These are phyloP conservation scores for Tethea ocularis DNA, from an alignment of 2,888 invertebrate genomes.

Conservation along the genomic window DNA sequence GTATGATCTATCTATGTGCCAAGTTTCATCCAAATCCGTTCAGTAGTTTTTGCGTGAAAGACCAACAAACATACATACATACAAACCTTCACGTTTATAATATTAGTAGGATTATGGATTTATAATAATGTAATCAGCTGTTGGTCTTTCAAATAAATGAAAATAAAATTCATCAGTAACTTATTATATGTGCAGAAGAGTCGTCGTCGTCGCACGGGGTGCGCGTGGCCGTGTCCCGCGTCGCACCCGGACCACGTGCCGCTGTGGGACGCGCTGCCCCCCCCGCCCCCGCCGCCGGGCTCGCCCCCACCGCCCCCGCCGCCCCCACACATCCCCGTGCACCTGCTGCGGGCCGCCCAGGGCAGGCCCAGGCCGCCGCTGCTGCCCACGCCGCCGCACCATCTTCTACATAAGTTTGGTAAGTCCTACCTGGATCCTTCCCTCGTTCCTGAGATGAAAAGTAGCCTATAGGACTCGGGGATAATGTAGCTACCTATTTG, in stretches of 20 bases:
- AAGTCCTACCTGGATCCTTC: conserved; percentile 13
- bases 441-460: no score
- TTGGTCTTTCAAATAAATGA: no score
- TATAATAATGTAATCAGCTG: no score
- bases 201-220: conserved; percentile 58
- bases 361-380: conserved; percentile 18
- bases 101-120: no score
- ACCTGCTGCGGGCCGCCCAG: conserved; percentile 22
- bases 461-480: no score
- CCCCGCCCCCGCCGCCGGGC: conserved; percentile 76
- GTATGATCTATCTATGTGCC: no score
- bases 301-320: conserved; percentile 54
- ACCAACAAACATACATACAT: no score
- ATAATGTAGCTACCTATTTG: no score
- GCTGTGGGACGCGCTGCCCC: conserved; percentile 79
- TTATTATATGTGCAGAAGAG: conserved; percentile 37
- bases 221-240: conserved; percentile 78
- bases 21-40: no score
- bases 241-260: conserved; percentile 75
- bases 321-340: conserved; percentile 17
- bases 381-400: conserved; percentile 26
- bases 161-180: no score
- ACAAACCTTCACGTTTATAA: no score
- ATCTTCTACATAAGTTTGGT: conserved; percentile 40
- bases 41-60: no score